Evolutionary conservation across 2,888 invertebrate genomes (phyloP).

Genomic region (Caenorhabditis parvicauda): DNA sequence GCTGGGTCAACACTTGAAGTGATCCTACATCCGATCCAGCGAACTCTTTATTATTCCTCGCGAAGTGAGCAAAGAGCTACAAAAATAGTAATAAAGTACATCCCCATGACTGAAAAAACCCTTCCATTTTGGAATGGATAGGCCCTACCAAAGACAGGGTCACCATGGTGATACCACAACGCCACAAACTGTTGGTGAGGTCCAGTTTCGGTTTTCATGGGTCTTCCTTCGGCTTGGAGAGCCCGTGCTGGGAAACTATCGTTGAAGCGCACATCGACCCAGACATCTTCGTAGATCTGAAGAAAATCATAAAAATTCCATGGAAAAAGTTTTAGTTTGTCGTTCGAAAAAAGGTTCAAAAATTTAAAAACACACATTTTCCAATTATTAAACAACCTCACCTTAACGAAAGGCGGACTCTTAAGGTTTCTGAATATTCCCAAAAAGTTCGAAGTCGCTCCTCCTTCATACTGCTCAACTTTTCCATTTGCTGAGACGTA

Average conservation of each 20-base stretch:
- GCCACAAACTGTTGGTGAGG: slow-evolving; percentile 46
- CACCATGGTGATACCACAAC: slow-evolving; percentile 52
- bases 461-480: slow-evolving; percentile 36
- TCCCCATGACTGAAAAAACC: too few species aligned
- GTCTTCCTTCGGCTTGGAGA: slow-evolving; percentile 37
- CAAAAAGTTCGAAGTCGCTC: slow-evolving; percentile 32
- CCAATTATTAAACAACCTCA: too few species aligned
- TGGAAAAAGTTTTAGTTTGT: too few species aligned
- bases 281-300: slow-evolving; percentile 41
- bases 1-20: slow-evolving; percentile 40
- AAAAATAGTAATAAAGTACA: not conserved
- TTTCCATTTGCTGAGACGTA: slow-evolving; percentile 36
- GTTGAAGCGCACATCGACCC: slow-evolving; percentile 44
- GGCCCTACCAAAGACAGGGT: slow-evolving; percentile 46
- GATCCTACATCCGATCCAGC: slow-evolving; percentile 48
- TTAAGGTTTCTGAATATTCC: slow-evolving; percentile 44
- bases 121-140: slow-evolving; percentile 27
- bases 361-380: too few species aligned
- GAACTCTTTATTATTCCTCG: slow-evolving; percentile 44
- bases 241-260: slow-evolving; percentile 38
- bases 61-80: slow-evolving; percentile 35
- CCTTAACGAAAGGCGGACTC: too few species aligned
- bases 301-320: too few species aligned
- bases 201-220: slow-evolving; percentile 30
- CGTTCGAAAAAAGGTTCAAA: too few species aligned